A percentile compares a stretch with the other conserved stretches of the same genome.
phyloP scores from a whole-genome alignment of 2,888 invertebrate species.

The Clusia tigrina region DNA sequence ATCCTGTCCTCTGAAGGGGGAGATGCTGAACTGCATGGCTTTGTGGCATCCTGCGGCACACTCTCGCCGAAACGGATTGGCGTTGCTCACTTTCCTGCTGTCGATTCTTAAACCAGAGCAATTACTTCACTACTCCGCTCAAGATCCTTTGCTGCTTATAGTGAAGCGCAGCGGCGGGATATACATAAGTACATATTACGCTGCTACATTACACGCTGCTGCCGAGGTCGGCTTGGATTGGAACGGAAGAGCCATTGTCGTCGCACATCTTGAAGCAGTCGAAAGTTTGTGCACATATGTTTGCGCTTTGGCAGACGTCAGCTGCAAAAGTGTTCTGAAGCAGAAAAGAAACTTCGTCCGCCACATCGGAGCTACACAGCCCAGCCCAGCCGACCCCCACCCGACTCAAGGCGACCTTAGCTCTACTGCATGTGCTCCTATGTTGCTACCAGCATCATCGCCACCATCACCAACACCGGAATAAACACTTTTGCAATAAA shows the following conservation, averaged over 20 bases:
- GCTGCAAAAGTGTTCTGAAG: neutral
- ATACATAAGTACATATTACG: too few relatives aligned
- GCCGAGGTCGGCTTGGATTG: too few relatives aligned
- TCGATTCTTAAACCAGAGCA: too few relatives aligned
- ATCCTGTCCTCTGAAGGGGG: too few relatives aligned
- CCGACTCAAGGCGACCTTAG: neutral
- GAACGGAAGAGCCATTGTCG: neutral
- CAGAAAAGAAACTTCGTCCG: neutral
- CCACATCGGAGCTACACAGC: neutral
- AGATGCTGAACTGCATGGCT: too few relatives aligned
- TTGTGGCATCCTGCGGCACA: too few relatives aligned
- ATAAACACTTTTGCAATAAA: conserved; percentile 7
- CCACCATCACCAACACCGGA: neutral
- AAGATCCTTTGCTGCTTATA: too few relatives aligned
- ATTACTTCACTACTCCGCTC: too few relatives aligned
- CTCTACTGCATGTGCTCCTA: neutral
- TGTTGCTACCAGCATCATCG: neutral
- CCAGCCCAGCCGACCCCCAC: neutral
- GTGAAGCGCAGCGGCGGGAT: too few relatives aligned
- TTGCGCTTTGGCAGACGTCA: conserved; percentile 1
- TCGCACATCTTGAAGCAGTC: neutral
- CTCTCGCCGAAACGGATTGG: too few relatives aligned
- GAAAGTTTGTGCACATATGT: neutral
- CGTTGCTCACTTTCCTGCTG: too few relatives aligned
- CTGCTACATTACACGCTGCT: too few relatives aligned